These are phyloP conservation scores for Hafferia zeledoni DNA, from an alignment of 2,797 vertebrate species.

Conservation along the genomic window DNA sequence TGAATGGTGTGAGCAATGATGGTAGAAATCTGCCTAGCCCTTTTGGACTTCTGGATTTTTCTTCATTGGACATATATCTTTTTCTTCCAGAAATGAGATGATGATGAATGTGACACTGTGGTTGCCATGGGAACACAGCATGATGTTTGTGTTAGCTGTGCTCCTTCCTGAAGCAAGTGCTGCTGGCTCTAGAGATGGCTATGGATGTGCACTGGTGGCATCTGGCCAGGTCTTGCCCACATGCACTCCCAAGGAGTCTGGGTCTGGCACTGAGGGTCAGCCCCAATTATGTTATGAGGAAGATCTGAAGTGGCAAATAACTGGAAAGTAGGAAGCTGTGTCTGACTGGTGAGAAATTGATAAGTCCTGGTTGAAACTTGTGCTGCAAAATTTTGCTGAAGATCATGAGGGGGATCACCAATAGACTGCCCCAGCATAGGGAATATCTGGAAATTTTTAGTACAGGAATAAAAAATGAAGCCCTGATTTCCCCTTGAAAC, in stretches of 20 bases:
- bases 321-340: neutral
- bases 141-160: neutral
- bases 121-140: conserved; percentile 51
- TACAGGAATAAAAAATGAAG: fast-evolving
- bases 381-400: neutral
- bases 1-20: fast-evolving
- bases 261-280: neutral
- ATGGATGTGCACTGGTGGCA: neutral
- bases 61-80: neutral
- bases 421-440: fast-evolving
- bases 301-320: neutral
- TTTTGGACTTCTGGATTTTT: neutral
- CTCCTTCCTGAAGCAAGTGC: neutral
- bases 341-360: neutral
- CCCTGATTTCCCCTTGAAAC: neutral
- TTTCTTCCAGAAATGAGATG: neutral
- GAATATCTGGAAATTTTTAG: neutral
- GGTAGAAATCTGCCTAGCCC: neutral
- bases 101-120: conserved; percentile 38
- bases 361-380: neutral
- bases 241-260: neutral
- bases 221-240: neutral
- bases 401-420: fast-evolving
- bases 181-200: neutral
- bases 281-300: neutral